Evolutionary conservation across 1,140 invertebrate genomes (phyloP).

Genomic region (Pogonomyrmex californicus): DNA sequence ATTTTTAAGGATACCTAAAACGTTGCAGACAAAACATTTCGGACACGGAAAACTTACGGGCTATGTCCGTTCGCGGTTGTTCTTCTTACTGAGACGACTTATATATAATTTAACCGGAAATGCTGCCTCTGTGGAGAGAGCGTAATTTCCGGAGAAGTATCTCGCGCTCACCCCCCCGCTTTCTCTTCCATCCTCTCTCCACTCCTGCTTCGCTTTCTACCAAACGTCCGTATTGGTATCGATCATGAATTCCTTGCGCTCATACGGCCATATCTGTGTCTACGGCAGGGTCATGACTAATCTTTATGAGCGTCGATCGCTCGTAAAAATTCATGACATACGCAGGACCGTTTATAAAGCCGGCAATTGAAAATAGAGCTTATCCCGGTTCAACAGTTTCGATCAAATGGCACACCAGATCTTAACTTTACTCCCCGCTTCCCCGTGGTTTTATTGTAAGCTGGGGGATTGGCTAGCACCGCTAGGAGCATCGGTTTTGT

Average conservation of each 20-base stretch:
- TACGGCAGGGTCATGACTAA: conserved; percentile 22
- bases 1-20: conserved; percentile 18
- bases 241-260: conserved; percentile 71
- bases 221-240: conserved; percentile 59
- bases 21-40: conserved; percentile 48
- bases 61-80: conserved; percentile 36
- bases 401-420: not conserved
- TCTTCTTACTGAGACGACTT: conserved; percentile 58
- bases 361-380: conserved; percentile 18
- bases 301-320: conserved; percentile 58
- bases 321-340: conserved; percentile 60
- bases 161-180: conserved; percentile 19
- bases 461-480: not conserved
- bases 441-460: not conserved
- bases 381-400: not conserved
- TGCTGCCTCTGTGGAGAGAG: conserved; percentile 67
- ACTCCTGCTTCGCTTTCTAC: conserved; percentile 18
- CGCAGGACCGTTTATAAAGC: conserved; percentile 32
- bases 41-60: conserved; percentile 32
- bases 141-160: conserved; percentile 80
- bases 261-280: conserved; percentile 29
- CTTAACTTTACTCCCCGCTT: conserved; percentile 3
- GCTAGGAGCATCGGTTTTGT: not conserved
- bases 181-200: not conserved
- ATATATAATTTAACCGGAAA: conserved; percentile 71